Evolutionary conservation across 2,113 vertebrate genomes (phyloP).

Genomic region (Pachypanchax playfairii): DNA sequence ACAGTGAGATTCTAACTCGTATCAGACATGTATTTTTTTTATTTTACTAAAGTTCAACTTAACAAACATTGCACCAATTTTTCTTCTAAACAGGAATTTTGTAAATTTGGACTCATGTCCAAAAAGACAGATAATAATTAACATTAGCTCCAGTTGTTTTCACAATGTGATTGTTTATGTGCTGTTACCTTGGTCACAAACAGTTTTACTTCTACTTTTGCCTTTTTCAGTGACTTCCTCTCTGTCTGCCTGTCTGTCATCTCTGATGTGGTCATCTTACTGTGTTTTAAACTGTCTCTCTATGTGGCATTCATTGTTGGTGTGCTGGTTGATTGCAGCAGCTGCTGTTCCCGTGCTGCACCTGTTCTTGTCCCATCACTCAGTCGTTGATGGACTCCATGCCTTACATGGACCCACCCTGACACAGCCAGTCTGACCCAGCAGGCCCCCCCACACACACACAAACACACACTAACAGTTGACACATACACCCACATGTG

Average conservation of each 20-base stretch:
- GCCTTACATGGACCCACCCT: constrained; percentile 75
- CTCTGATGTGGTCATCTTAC: constrained; percentile 11
- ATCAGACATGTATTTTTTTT: constrained; percentile 9
- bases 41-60: constrained; percentile 34
- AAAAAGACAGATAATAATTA: constrained; percentile 14
- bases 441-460: constrained; percentile 28
- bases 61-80: constrained; percentile 11
- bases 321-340: constrained; percentile 58
- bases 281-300: constrained; percentile 22
- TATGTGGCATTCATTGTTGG: constrained; percentile 52
- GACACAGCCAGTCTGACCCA: constrained; percentile 45
- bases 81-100: not conserved
- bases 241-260: constrained; percentile 11
- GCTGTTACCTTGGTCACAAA: constrained; percentile 16
- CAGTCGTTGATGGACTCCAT: constrained; percentile 71
- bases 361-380: constrained; percentile 81
- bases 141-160: constrained; percentile 18
- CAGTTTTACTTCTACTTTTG: constrained; percentile 32
- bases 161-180: not conserved
- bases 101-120: constrained; percentile 6
- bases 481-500: not conserved
- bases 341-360: constrained; percentile 75
- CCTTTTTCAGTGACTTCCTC: constrained; percentile 2
- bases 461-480: constrained; percentile 8
- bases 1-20: constrained; percentile 14